These are phyloP conservation scores for Epicauta chinensis DNA, from an alignment of 1,140 invertebrate genomes.

Conservation along the genomic window DNA sequence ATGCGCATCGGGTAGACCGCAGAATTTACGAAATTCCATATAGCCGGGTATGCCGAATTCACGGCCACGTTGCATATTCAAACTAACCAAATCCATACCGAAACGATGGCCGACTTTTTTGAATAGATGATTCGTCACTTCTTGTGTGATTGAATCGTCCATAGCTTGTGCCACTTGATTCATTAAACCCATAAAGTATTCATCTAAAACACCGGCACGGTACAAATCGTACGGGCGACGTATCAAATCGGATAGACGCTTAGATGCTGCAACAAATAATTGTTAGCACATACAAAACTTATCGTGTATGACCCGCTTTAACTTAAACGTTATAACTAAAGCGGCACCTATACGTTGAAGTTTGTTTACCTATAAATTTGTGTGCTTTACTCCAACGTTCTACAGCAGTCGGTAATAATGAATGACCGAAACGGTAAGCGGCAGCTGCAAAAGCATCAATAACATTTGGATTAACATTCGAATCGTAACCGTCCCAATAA, in stretches of 20 bases:
- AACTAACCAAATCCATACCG: conserved; percentile 87
- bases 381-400: conserved; percentile 91
- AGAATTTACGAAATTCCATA: conserved; percentile 89
- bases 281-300: too few relatives aligned
- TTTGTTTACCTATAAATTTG: conserved; percentile 74
- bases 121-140: conserved; percentile 88
- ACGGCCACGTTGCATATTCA: conserved; percentile 90
- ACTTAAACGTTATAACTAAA: too few relatives aligned
- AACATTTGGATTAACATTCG: conserved; percentile 76
- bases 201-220: conserved; percentile 81
- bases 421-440: conserved; percentile 87
- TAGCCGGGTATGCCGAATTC: conserved; percentile 90
- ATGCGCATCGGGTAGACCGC: conserved; percentile 72
- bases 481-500: conserved; percentile 86
- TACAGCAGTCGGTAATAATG: conserved; percentile 77
- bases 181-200: conserved; percentile 88
- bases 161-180: conserved; percentile 93
- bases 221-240: conserved; percentile 86
- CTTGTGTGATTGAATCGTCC: conserved; percentile 90
- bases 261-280: conserved; percentile 67
- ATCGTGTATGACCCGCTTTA: too few relatives aligned
- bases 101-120: conserved; percentile 70
- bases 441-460: conserved; percentile 82
- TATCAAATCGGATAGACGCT: conserved; percentile 81
- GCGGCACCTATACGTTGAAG: not conserved